Percentiles rank a stretch among this genome's conserved stretches.
These are phyloP conservation scores for rabbit (Oryctolagus cuniculus) DNA, from an alignment of 2,113 vertebrate genomes.

Conservation along the genomic window DNA sequence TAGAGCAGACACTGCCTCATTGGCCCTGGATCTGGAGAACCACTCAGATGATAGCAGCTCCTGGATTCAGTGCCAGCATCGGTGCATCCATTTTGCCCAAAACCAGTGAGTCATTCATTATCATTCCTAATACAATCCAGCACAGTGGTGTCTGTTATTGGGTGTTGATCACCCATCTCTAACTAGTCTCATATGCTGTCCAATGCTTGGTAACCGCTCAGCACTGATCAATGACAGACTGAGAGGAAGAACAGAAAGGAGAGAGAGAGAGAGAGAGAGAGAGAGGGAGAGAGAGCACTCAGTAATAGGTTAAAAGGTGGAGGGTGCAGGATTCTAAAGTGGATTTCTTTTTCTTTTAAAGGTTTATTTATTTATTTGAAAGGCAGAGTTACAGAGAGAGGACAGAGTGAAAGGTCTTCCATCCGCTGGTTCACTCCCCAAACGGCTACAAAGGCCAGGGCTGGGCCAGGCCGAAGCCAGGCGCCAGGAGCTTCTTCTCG, in stretches of 20 bases:
- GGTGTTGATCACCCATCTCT: neutral
- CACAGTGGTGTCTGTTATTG: too few relatives aligned
- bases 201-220: too few relatives aligned
- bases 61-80: neutral
- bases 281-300: too few relatives aligned
- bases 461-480: too few relatives aligned
- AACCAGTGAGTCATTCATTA: neutral
- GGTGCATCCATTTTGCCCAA: neutral
- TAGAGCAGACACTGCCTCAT: neutral
- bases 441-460: too few relatives aligned
- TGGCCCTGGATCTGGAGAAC: neutral
- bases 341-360: too few relatives aligned
- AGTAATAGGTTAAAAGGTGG: fast-evolving
- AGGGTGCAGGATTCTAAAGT: neutral
- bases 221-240: too few relatives aligned
- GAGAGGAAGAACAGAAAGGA: fast-evolving
- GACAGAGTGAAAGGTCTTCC: too few relatives aligned
- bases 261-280: neutral
- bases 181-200: neutral
- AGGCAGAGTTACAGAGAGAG: too few relatives aligned
- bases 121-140: neutral
- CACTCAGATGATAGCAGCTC: fast-evolving
- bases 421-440: too few relatives aligned
- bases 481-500: too few relatives aligned
- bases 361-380: too few relatives aligned